phyloP scores from a whole-genome alignment of 2,888 invertebrate species.

The Aphidoletes aphidimyza region DNA sequence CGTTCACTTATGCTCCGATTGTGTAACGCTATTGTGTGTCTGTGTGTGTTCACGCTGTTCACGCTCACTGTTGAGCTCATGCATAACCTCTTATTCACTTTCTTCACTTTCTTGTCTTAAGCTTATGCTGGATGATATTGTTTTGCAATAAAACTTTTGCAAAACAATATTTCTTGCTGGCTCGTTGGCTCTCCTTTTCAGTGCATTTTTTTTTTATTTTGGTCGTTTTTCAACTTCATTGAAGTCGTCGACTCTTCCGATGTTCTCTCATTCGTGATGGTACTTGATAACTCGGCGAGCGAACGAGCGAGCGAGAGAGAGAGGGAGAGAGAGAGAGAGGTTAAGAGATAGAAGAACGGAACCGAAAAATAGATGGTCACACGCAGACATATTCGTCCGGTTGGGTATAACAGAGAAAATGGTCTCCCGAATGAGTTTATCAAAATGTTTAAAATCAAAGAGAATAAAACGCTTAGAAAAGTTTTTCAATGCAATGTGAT shows the following conservation, averaged over 20 bases:
- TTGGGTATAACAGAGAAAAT: no score
- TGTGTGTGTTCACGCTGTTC: no score
- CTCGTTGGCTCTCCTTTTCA: no score
- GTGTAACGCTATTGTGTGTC: no score
- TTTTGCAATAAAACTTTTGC: slow-evolving; percentile 49
- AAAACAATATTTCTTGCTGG: slow-evolving; percentile 36
- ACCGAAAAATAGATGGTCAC: no score
- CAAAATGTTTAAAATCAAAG: slow-evolving; percentile 34
- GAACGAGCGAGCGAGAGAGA: no score
- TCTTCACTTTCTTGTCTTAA: neutral
- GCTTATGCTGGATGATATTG: neutral
- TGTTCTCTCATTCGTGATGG: neutral
- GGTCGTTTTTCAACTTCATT: slow-evolving; percentile 18
- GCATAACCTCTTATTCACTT: neutral
- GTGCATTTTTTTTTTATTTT: neutral
- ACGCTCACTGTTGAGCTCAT: neutral
- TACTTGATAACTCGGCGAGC: no score
- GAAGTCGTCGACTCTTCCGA: neutral
- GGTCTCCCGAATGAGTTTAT: slow-evolving; percentile 16
- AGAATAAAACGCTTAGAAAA: slow-evolving; percentile 2
- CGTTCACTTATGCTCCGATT: neutral
- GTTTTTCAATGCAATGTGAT: neutral
- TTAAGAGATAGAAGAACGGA: no score
- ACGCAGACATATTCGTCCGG: no score
- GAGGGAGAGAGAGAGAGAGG: no score